phyloP scores from a whole-genome alignment of 2,113 vertebrate species.

The Tinamus guttatus region DNA sequence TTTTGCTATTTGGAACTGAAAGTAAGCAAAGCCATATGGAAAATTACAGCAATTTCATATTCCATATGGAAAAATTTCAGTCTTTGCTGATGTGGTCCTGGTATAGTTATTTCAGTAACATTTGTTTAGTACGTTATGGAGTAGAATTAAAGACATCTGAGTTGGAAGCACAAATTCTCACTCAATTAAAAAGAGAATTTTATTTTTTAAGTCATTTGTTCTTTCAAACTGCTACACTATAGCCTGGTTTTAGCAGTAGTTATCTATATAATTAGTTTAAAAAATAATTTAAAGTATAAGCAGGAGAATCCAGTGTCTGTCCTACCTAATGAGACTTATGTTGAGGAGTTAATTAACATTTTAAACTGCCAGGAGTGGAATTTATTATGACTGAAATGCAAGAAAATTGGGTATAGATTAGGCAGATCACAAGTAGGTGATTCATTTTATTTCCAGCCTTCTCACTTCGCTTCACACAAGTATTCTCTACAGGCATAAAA shows the following conservation, averaged over 20 bases:
- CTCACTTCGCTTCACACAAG: neutral
- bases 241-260: neutral
- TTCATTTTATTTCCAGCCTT: slow-evolving; percentile 14
- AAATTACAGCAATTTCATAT: slow-evolving; percentile 12
- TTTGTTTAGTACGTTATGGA: neutral
- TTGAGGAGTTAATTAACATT: slow-evolving; percentile 5
- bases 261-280: neutral
- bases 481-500: neutral
- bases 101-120: neutral
- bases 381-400: slow-evolving; percentile 14
- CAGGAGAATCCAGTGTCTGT: neutral
- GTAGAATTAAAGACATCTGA: neutral
- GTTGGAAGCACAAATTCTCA: neutral
- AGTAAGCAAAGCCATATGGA: slow-evolving; percentile 38
- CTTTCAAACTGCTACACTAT: neutral
- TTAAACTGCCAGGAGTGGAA: neutral
- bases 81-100: neutral
- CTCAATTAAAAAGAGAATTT: neutral
- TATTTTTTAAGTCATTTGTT: neutral
- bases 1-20: slow-evolving; percentile 46
- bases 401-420: neutral
- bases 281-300: neutral
- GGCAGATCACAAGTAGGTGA: neutral
- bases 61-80: slow-evolving; percentile 23
- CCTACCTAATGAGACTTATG: neutral